Evolutionary conservation across 2,888 invertebrate species (phyloP).

Genomic region (Drosophila conformis): DNA sequence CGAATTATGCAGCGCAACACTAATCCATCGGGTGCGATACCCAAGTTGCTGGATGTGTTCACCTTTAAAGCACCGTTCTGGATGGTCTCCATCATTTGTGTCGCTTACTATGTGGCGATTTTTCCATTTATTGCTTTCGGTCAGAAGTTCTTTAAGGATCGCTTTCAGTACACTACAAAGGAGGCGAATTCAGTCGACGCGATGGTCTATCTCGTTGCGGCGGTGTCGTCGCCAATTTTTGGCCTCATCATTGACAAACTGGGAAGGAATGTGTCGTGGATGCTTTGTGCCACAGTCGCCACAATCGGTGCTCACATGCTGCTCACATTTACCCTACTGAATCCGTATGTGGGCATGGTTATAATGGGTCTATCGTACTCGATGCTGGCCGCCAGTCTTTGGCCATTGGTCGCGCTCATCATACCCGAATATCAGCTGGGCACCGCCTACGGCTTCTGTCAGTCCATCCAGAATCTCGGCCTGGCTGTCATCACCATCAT

Average conservation of each 20-base stretch:
- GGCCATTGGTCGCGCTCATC: slow-evolving; percentile 97
- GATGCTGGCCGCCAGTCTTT: slow-evolving; percentile 95
- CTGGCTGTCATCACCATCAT: slow-evolving; percentile 93
- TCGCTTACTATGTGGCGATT: slow-evolving; percentile 97
- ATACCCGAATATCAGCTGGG: slow-evolving; percentile 97
- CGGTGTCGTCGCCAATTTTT: slow-evolving; percentile 93
- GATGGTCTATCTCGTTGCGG: slow-evolving; percentile 93
- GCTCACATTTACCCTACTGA: slow-evolving; percentile 87
- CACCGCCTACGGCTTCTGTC: slow-evolving; percentile 98
- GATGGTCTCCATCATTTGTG: slow-evolving; percentile 95
- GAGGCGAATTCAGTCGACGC: slow-evolving; percentile 94
- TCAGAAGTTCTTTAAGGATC: slow-evolving; percentile 95
- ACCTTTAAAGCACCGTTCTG: slow-evolving; percentile 94
- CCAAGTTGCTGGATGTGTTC: slow-evolving; percentile 91
- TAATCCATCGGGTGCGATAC: slow-evolving; percentile 87
- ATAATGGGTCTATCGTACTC: slow-evolving; percentile 96
- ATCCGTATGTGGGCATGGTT: slow-evolving; percentile 89
- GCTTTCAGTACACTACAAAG: slow-evolving; percentile 89
- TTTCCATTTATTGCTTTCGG: slow-evolving; percentile 98
- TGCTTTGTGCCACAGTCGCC: slow-evolving; percentile 90
- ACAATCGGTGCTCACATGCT: slow-evolving; percentile 89
- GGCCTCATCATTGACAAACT: slow-evolving; percentile 95
- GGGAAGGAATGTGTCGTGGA: slow-evolving; percentile 96
- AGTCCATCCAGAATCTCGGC: slow-evolving; percentile 97
- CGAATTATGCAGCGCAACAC: slow-evolving; percentile 89